phyloP scores from a whole-genome alignment of 2,113 vertebrate genomes.

The Etheostoma spectabile region DNA sequence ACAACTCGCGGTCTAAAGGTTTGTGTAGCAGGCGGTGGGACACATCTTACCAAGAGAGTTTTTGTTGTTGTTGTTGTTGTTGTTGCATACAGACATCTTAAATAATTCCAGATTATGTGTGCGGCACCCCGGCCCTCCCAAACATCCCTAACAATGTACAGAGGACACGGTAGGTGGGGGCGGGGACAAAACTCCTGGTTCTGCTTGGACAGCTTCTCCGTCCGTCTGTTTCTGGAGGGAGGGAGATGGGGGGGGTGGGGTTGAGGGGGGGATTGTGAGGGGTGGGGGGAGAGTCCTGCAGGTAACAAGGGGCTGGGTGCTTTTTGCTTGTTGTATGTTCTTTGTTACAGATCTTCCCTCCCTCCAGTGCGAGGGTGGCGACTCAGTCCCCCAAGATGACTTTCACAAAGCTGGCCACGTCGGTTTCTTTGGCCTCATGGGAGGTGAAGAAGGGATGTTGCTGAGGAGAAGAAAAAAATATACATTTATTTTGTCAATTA shows the following conservation, averaged over 20 bases:
- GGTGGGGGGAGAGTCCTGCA: slow-evolving; percentile 15
- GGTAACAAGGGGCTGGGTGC: slow-evolving; percentile 68
- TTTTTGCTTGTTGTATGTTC: slow-evolving; percentile 41
- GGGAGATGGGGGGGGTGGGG: neutral
- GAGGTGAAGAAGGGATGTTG: slow-evolving; percentile 95
- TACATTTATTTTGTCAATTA: neutral
- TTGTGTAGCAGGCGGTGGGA: slow-evolving; percentile 15
- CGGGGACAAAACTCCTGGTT: neutral
- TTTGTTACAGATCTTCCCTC: slow-evolving; percentile 64
- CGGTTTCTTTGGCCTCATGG: slow-evolving; percentile 97
- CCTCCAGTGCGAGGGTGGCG: slow-evolving; percentile 66
- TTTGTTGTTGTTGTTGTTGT: too few species aligned
- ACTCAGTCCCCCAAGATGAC: slow-evolving; percentile 92
- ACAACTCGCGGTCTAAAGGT: slow-evolving; percentile 12
- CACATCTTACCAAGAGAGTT: slow-evolving; percentile 3
- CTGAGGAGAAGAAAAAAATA: slow-evolving; percentile 72
- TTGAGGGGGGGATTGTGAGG: too few species aligned
- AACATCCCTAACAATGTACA: neutral
- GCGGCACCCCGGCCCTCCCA: neutral
- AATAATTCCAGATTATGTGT: slow-evolving; percentile 56
- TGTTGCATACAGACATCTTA: slow-evolving; percentile 44
- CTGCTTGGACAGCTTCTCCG: neutral
- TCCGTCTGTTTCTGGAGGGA: slow-evolving; percentile 24
- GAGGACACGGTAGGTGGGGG: neutral
- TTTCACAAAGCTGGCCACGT: slow-evolving; percentile 97